These are phyloP conservation scores for Eupristina koningsbergeri DNA, from an alignment of 1,140 invertebrate species.

Conservation along the genomic window DNA sequence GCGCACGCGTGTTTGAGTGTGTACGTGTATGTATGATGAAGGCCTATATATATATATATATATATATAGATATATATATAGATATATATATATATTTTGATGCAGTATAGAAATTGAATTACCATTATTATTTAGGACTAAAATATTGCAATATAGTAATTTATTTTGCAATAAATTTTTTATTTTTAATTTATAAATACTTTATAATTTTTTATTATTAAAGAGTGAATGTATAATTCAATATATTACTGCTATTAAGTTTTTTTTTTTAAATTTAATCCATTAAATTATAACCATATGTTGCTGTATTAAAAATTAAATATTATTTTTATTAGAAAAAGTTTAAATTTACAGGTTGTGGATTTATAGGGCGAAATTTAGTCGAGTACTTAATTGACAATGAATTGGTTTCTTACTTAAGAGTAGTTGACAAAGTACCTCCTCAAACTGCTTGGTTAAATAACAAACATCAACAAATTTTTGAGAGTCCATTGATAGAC, in stretches of 20 bases:
- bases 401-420: slow-evolving; percentile 82
- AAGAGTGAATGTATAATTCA: too few species aligned
- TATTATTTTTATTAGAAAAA: background rate
- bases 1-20: too few species aligned
- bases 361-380: slow-evolving; percentile 92
- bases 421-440: slow-evolving; percentile 92
- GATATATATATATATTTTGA: background rate
- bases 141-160: too few species aligned
- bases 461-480: slow-evolving; percentile 79
- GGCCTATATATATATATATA: too few species aligned
- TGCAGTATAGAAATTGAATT: background rate
- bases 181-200: background rate
- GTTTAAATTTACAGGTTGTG: slow-evolving; percentile 80
- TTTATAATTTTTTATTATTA: background rate
- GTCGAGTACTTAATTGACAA: slow-evolving; percentile 86
- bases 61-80: too few species aligned
- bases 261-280: too few species aligned
- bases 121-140: too few species aligned
- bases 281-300: too few species aligned
- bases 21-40: too few species aligned
- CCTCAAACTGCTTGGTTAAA: slow-evolving; percentile 93
- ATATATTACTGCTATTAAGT: too few species aligned
- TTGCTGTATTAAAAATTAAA: too few species aligned
- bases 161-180: background rate
- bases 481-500: slow-evolving; percentile 84